Percentiles rank a stretch among this genome's conserved stretches.
phyloP scores from a whole-genome alignment of 2,888 invertebrate species.

The Phorcus lineatus region DNA sequence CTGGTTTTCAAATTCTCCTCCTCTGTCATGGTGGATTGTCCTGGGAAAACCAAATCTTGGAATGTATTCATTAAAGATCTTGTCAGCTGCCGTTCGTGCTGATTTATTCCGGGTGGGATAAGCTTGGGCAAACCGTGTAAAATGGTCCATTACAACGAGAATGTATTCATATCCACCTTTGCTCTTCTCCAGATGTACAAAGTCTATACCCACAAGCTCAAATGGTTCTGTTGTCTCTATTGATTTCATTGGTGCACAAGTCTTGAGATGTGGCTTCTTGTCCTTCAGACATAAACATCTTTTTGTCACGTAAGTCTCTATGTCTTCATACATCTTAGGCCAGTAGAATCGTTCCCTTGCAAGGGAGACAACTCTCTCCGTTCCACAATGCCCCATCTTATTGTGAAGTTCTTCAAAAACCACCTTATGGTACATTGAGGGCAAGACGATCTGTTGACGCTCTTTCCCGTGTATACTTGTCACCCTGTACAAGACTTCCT shows the following conservation, averaged over 20 bases:
- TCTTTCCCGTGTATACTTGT: background rate
- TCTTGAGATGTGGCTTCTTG: background rate
- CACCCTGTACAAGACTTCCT: background rate
- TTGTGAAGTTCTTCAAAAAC: conserved; percentile 14
- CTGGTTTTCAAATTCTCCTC: conserved; percentile 45
- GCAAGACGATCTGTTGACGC: conserved; percentile 29
- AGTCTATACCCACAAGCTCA: conserved; percentile 42
- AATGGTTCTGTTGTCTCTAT: conserved; percentile 38
- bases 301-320: conserved; percentile 26
- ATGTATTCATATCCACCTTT: conserved; percentile 45
- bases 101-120: conserved; percentile 42
- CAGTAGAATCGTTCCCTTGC: conserved; percentile 32
- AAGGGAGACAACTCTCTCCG: conserved; percentile 18
- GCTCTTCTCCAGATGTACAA: conserved; percentile 38
- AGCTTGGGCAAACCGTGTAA: conserved; percentile 39
- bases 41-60: conserved; percentile 41
- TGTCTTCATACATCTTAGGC: conserved; percentile 33
- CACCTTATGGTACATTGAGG: background rate
- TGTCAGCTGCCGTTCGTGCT: conserved; percentile 37
- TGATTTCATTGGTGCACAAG: conserved; percentile 24
- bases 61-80: conserved; percentile 43
- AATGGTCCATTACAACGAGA: conserved; percentile 44
- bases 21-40: conserved; percentile 45
- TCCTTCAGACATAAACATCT: conserved; percentile 31
- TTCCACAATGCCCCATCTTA: conserved; percentile 12